Evolutionary conservation across 2,888 invertebrate genomes (phyloP).

Genomic region (Tetragonisca angustula): DNA sequence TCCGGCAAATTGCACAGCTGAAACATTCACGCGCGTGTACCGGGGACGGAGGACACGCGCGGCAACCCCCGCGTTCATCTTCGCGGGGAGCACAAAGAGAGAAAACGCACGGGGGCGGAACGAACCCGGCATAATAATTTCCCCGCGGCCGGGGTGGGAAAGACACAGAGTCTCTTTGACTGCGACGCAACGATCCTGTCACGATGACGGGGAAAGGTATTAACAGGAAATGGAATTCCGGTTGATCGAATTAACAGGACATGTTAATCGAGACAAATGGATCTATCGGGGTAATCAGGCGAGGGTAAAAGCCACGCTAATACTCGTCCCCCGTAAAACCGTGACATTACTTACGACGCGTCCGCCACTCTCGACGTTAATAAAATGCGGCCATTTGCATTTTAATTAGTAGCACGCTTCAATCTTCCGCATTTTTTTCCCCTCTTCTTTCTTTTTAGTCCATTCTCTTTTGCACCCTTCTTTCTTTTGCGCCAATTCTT

Average conservation of each 20-base stretch:
- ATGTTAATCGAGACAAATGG: constrained; percentile 62
- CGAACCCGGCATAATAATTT: constrained; percentile 38
- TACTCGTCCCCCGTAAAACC: constrained; percentile 43
- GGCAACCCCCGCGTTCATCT: constrained; percentile 1
- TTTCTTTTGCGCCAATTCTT: neutral
- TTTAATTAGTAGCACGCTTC: constrained; percentile 49
- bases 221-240: constrained; percentile 60
- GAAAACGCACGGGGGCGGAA: constrained; percentile 4
- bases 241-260: constrained; percentile 57
- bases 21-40: constrained; percentile 60
- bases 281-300: constrained; percentile 56
- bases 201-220: constrained; percentile 40
- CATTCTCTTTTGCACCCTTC: neutral
- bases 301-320: constrained; percentile 46
- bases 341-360: constrained; percentile 54
- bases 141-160: neutral
- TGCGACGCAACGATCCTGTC: constrained; percentile 33
- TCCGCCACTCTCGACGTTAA: constrained; percentile 43
- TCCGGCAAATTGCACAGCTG: constrained; percentile 63
- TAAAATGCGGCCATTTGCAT: constrained; percentile 57
- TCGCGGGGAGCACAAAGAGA: constrained; percentile 11
- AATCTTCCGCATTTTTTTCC: constrained; percentile 12
- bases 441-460: neutral
- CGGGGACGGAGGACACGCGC: neutral
- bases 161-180: constrained; percentile 44